These are phyloP conservation scores for Lerista edwardsae DNA, from an alignment of 2,797 vertebrate genomes.

Conservation along the genomic window DNA sequence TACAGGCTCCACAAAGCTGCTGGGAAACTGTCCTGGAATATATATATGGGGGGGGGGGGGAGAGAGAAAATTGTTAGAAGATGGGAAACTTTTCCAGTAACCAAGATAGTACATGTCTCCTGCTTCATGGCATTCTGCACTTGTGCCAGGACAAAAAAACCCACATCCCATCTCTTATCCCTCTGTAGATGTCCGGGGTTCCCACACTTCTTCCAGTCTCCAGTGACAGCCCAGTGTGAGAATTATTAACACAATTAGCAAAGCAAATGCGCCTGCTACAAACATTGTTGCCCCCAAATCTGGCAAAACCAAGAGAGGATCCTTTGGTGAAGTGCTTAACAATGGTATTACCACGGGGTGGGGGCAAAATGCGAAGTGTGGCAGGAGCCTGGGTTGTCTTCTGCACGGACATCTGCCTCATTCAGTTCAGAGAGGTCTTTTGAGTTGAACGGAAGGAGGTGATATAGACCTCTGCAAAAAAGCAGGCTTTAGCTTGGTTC, in stretches of 20 bases:
- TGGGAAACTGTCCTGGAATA: slow-evolving; percentile 94
- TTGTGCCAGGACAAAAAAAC: neutral
- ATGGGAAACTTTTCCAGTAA: neutral
- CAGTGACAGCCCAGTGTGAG: neutral
- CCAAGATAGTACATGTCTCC: neutral
- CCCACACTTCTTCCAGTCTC: neutral
- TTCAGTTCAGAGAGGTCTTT: neutral
- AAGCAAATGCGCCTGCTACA: neutral
- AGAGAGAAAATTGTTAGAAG: slow-evolving; percentile 23
- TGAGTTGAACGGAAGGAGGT: neutral
- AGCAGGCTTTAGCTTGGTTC: neutral
- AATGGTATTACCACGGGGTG: too few species aligned
- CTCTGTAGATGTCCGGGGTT: neutral
- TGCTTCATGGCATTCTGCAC: neutral
- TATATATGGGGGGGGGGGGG: neutral
- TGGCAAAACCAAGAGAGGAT: neutral
- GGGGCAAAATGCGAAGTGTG: too few species aligned
- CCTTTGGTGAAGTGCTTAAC: neutral
- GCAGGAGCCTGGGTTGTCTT: slow-evolving; percentile 34
- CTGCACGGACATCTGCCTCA: slow-evolving; percentile 21
- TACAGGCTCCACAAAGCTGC: slow-evolving; percentile 93
- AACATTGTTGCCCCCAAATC: neutral
- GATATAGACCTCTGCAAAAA: too few species aligned
- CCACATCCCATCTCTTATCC: neutral
- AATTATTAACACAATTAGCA: neutral